Conservation (phyloP, 2,113 vertebrate genomes). For the Caretta caretta region DNA sequence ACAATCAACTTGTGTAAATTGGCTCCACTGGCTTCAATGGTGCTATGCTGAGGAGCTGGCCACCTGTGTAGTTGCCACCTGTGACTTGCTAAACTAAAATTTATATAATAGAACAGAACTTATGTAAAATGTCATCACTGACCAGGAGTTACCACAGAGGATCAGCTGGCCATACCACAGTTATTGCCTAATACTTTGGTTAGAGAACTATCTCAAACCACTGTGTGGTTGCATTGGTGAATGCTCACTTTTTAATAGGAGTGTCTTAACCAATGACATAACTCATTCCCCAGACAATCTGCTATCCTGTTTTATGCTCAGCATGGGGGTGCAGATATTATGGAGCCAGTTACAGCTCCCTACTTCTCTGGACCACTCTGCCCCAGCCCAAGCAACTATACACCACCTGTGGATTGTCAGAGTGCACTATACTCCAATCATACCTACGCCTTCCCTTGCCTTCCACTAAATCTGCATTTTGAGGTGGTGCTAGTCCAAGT, state of each 20-base stretch:
- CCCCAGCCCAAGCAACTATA: not conserved
- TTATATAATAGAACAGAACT: too few relatives aligned
- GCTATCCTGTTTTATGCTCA: rapidly evolving
- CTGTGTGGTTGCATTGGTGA: not conserved
- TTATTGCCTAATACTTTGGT: not conserved
- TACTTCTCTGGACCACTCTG: too few relatives aligned
- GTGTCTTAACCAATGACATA: rapidly evolving
- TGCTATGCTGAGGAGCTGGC: too few relatives aligned
- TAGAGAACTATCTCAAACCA: too few relatives aligned
- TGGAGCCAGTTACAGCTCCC: not conserved
- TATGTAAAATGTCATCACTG: too few relatives aligned
- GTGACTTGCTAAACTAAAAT: too few relatives aligned
- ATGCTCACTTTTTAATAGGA: not conserved
- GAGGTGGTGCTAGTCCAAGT: not conserved
- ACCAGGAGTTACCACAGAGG: too few relatives aligned
- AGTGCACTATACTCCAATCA: not conserved
- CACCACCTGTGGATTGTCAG: not conserved
- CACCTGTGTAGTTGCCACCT: too few relatives aligned
- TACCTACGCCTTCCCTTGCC: not conserved
- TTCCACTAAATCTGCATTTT: too few relatives aligned
- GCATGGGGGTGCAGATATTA: not conserved
- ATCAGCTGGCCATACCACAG: not conserved
- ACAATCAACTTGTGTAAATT: too few relatives aligned
- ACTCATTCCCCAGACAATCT: not conserved
- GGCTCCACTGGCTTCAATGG: too few relatives aligned